These are phyloP conservation scores for Furcula furcula DNA, from an alignment of 2,888 invertebrate species.

Conservation along the genomic window DNA sequence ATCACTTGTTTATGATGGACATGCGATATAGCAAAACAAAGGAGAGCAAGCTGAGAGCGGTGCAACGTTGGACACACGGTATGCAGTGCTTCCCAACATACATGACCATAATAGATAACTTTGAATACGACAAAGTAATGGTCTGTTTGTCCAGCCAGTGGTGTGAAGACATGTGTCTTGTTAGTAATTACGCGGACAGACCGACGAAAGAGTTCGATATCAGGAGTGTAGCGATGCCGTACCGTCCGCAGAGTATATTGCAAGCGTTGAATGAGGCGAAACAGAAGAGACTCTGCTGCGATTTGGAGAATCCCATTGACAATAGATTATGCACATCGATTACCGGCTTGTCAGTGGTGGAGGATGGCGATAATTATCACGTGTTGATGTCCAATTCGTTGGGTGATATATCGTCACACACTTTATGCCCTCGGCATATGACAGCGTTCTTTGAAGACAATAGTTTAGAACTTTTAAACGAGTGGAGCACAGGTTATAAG, in stretches of 20 bases:
- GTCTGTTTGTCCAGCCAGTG: constrained; percentile 66
- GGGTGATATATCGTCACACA: constrained; percentile 65
- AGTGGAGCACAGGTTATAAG: constrained; percentile 55
- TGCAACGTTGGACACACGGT: constrained; percentile 82
- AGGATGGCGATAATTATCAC: constrained; percentile 50
- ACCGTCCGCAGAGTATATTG: constrained; percentile 58
- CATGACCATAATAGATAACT: constrained; percentile 47
- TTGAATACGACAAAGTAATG: constrained; percentile 59
- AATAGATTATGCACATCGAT: constrained; percentile 52
- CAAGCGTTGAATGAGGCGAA: constrained; percentile 51
- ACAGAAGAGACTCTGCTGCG: constrained; percentile 49
- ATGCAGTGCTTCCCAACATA: constrained; percentile 75
- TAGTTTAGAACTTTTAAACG: constrained; percentile 45
- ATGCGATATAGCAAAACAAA: constrained; percentile 43
- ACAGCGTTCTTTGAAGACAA: constrained; percentile 53
- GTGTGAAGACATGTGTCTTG: constrained; percentile 65
- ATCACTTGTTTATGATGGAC: constrained; percentile 64
- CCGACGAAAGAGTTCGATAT: constrained; percentile 35
- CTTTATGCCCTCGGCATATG: constrained; percentile 54
- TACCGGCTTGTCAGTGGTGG: constrained; percentile 49
- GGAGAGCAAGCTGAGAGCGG: constrained; percentile 41
- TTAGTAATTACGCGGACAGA: constrained; percentile 54
- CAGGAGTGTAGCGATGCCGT: constrained; percentile 52
- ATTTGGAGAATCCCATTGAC: constrained; percentile 54
- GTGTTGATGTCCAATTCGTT: constrained; percentile 63